Evolutionary conservation across 2,888 invertebrate species (phyloP), one percentile per base, ranked within the genome.

Genomic region (Drosophila affinis): DNA sequence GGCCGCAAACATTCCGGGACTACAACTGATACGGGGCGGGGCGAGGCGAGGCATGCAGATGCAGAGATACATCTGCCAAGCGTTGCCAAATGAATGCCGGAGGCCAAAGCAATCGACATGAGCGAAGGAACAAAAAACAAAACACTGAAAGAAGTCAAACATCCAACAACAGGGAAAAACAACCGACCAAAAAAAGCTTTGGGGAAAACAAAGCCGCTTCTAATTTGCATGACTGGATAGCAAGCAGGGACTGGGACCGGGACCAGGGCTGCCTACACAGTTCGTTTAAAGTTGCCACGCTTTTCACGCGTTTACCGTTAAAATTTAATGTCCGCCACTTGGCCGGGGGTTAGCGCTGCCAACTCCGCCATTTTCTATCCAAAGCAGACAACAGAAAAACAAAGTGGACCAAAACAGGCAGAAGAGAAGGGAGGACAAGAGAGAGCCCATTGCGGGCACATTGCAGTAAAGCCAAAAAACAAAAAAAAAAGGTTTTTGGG

Each of bases 291-390:
- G 76, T 69, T 75, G 78, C 53, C 76, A 75, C 73, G 78, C 77
- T 81, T 82, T 89, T 78, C 83, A 86, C 89, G 87, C 78, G 78
- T 85, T 89, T 88, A 86, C 78, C 89, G 83, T 90, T 90, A 89
- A 90, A 89, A 89, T 88, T 90, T 78, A 90, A 90, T 90, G 89
- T 65, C 76, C 72, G 65, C 77, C 82, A 79, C 88, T 89, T 78
- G 82, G 76, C 44, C 61, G 21, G 39, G 24, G 79, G 81, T 77
- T 84, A 78, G 32, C 32, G 10, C 32, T 32, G 32, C 32, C 32
- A 34, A 14, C 12, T 5, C 34, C 84, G 78, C 82, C 89, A 82
- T 89, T 86, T 79, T 77, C 71, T 81, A 85, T 88, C 84, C 79
- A 88, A 87, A 55, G 73, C 75, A 72, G 72, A 53, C 39, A 49